Conservation (phyloP, 2,797 vertebrate genomes). For the Epinephelus awoara region DNA sequence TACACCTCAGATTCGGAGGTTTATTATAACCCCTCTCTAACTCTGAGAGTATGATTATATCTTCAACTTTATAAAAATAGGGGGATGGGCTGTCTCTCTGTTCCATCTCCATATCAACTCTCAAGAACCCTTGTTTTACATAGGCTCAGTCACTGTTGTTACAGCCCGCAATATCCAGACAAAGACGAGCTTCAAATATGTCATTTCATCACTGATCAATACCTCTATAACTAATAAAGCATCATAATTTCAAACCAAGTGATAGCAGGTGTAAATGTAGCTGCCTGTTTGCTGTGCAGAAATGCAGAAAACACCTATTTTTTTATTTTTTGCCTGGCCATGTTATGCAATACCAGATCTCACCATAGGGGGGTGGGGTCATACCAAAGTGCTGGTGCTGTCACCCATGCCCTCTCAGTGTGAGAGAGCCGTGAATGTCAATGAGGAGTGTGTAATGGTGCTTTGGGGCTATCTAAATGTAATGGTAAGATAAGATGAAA, state of each 20-base stretch:
- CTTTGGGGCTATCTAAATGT: constrained; percentile 55
- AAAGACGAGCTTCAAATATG: neutral
- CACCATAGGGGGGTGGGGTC: constrained; percentile 83
- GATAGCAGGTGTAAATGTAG: neutral
- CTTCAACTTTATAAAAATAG: constrained; percentile 76
- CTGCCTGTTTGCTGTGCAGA: constrained; percentile 1
- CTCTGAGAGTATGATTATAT: constrained; percentile 85
- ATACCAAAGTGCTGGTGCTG: constrained; percentile 75
- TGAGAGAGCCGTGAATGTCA: constrained; percentile 64
- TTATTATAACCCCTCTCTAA: constrained; percentile 83
- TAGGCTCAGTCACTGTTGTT: constrained; percentile 33
- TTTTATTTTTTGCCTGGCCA: neutral
- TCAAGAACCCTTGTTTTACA: constrained; percentile 58
- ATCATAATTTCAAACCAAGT: neutral
- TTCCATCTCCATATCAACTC: constrained; percentile 56
- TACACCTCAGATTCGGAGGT: constrained; percentile 82
- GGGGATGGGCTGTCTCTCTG: constrained; percentile 53
- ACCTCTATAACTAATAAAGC: neutral
- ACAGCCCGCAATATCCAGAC: neutral
- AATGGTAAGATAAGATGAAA: constrained; percentile 56
- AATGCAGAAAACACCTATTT: constrained; percentile 13
- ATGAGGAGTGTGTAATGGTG: constrained; percentile 59
- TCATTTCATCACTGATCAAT: constrained; percentile 13
- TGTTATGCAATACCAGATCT: constrained; percentile 77
- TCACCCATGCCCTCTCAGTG: constrained; percentile 61